A percentile compares a stretch with the other conserved stretches of the same genome.
These are phyloP conservation scores for Caiman crocodilus DNA, from an alignment of 2,797 vertebrate species.

Conservation along the genomic window DNA sequence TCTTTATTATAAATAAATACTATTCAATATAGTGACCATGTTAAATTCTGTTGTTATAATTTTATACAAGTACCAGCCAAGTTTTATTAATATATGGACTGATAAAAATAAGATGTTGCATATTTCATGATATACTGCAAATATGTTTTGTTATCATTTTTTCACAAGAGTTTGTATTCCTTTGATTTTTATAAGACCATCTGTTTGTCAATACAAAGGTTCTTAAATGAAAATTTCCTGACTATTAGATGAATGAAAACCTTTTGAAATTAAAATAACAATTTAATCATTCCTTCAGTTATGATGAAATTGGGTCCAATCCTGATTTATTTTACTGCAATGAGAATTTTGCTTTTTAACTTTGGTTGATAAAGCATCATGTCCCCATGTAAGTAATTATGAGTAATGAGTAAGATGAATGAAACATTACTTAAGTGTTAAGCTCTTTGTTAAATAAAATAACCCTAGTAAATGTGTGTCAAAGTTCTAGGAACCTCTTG, in stretches of 20 bases:
- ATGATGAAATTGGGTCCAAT: background rate
- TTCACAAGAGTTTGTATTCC: background rate
- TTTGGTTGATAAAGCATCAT: background rate
- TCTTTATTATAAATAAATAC: background rate
- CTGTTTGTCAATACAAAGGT: background rate
- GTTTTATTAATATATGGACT: background rate
- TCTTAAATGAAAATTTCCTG: background rate
- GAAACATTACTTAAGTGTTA: background rate
- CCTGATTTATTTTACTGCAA: background rate
- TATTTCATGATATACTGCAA: background rate
- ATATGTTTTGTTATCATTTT: background rate
- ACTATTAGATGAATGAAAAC: background rate
- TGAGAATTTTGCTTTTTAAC: background rate
- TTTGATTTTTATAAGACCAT: background rate
- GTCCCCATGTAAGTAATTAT: background rate
- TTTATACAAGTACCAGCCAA: background rate
- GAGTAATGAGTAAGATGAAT: background rate
- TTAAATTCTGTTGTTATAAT: background rate
- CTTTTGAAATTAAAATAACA: background rate
- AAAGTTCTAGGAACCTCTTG: too few relatives aligned
- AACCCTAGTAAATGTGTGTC: background rate
- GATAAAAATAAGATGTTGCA: background rate
- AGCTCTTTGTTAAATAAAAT: background rate
- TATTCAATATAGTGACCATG: background rate
- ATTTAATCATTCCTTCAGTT: background rate